Evolutionary conservation across 2,888 invertebrate genomes (phyloP), one percentile per base, ranked within the genome.

Genomic region (Phasia obesa): DNA sequence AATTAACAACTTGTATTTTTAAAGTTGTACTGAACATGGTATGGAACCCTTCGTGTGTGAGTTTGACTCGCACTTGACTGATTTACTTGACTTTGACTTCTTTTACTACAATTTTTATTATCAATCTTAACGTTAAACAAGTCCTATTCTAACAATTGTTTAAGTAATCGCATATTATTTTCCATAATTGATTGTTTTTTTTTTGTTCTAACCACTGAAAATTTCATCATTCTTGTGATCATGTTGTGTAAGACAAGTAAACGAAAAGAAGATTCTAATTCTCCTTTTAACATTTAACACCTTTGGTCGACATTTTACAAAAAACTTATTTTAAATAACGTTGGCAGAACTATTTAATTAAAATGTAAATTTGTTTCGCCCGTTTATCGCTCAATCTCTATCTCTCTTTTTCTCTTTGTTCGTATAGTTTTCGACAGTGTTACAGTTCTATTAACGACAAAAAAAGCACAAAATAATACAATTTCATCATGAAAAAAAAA

Each of bases 341-440:
- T 4, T 6, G 35, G 21, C 53, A 53, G 21, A 25, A 73, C 59
- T 44, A 27, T 79, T 59, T 70, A 74, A 60, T 79, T 79, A 60
- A 79, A 79, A 79, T 79, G 70, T 55, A 75, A 83, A 79, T 83
- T 79, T 57, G 5, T 57, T 17, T 4, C 7, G 2, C 44, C 13
- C n/a, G n/a, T 25, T 17, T 17, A 21, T 25, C 27, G 3, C 4
- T 5, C 42, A 35, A 13, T 19, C 9, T 27, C 25, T 42, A 7
- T 47, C 19, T 5, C 53, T 55, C 11, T 47, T 23, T 25, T 5
- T 49, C 17, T 5, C 35, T 11, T 11, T n/a, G n/a, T n/a, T n/a
- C 38, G 27, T 15, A 47, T 51, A 27, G 13, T 42, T 51, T 59
- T 27, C 23, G 23, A 55, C 27, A 59, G 57, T 21, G 25, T 19